Evolutionary conservation across 2,113 vertebrate genomes (phyloP).

Genomic region (Alethe diademata): DNA sequence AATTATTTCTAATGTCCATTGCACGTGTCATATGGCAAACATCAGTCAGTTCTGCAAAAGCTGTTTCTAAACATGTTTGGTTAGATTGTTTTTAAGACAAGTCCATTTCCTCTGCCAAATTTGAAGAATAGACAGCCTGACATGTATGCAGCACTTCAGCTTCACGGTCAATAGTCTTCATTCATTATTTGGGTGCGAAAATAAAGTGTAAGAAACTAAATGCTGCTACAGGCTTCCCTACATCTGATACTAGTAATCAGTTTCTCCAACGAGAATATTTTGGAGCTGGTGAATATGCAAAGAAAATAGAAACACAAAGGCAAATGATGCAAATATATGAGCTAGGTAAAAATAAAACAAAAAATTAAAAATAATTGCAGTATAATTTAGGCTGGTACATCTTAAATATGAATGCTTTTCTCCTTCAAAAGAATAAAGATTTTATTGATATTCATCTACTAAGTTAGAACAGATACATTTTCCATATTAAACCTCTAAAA

Average conservation of each 20-base stretch:
- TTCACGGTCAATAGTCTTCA: constrained; percentile 23
- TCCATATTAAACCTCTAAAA: constrained; percentile 4
- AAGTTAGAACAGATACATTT: neutral
- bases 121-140: constrained; percentile 41
- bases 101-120: constrained; percentile 18
- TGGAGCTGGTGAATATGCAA: neutral
- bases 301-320: neutral
- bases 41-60: constrained; percentile 16
- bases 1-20: constrained; percentile 4
- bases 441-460: neutral
- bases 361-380: neutral
- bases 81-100: neutral
- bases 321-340: neutral
- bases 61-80: constrained; percentile 9
- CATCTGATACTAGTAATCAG: neutral
- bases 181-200: constrained; percentile 38
- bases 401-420: neutral
- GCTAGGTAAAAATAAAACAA: neutral
- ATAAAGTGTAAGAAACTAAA: constrained; percentile 35
- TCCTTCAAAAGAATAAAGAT: neutral
- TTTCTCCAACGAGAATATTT: neutral
- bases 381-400: neutral
- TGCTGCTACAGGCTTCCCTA: neutral
- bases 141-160: constrained; percentile 28
- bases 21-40: constrained; percentile 43